Base-by-base conservation (phyloP, 2,888 invertebrate genomes). In the Drosophila subsilvestris region DNA sequence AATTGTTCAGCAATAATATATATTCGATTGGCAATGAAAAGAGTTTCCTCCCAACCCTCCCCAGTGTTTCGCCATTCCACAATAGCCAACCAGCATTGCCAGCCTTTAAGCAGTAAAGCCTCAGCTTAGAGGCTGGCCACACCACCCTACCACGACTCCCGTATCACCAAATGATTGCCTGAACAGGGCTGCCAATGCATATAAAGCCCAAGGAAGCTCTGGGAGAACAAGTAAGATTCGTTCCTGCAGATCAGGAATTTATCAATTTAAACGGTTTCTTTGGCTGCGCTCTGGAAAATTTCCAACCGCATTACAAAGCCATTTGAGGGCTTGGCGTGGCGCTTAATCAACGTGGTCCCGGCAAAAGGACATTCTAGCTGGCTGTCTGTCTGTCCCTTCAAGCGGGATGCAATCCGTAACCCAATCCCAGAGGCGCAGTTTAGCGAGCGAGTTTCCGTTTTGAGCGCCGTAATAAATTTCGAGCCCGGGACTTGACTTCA, bases 401-500 rank as follows among this genome's bases (percentile, higher is more conserved):
- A 66, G 54, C 48, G 49, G 44, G 48, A 44, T 73, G 66, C 48
- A 63, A 62, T 49, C 70, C 60, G 68, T 48, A 71, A 43, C 57
- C 43, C 55, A 43, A 63, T 61, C 56, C 71, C 71, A 75, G 59
- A 72, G 83, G 83, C 76, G 86, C 86, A 88, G 88, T 84, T 86
- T 86, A 88, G 80, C 59, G 60, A 79, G 82, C 81, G 79, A 62
- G 69, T 62, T 88, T 83, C 87, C 85, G 81, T 78, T 87, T 48
- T 81, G 82, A 84, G 85, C 85, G 86, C 63, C 74, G 62, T 76
- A 84, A 84, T 88, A 84, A 84, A 84, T 84, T 83, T 74, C 83
- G 79, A 85, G 84, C 79, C 79, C 66, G 81, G 69, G 76, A 78
- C 67, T 78, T 79, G 86, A 76, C 76, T 76, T 65, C 50, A 42